Evolutionary conservation across 2,888 invertebrate genomes (phyloP), one percentile per base, ranked within the genome.

Genomic region (Napeogenes inachia): DNA sequence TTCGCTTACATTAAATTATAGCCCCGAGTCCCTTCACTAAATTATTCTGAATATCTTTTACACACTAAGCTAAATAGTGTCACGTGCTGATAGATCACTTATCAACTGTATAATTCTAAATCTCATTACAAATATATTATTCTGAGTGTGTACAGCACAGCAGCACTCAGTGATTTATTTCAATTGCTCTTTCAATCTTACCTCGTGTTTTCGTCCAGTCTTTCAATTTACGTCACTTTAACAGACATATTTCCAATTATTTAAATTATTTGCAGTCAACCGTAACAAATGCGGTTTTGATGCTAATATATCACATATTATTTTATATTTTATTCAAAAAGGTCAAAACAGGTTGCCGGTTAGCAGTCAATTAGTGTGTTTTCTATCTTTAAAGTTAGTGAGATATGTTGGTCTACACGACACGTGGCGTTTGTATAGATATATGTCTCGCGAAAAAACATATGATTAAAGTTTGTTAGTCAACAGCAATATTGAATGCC

Each of bases 91-190:
- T 42, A 6, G 42, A 10, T 42, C 42, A 10, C 10, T 10, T 35
- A 35, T 35, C 35, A 42, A 42, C 42, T 0, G 42, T 10, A 42
- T 42, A 42, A 42, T 42, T 42, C 10, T 42, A 10, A 10, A 42
- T 42, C 42, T 42, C 8, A 42, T 55, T 45, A 45, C 42, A 56
- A 62, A 57, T 57, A 61, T 64, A 58, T 62, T 65, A 63, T 67
- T 64, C 61, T 64, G 53, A 61, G 63, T 61, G 61, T 64, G 67
- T 67, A 67, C 64, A 67, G 58, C 57, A 21, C 21, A 21, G 58
- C 57, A 62, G 63, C 62, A 54, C 45, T 60, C 32, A 63, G 60
- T 65, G 65, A 66, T 65, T 66, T 69, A 67, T 62, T 66, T 67
- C 65, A 56, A 62, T 59, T 59, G 57, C 54, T 30, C 45, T 60